Evolutionary conservation across 1,140 invertebrate species (phyloP), one percentile per base, ranked within the genome.

Genomic region (Lysiphlebus fabarum): DNA sequence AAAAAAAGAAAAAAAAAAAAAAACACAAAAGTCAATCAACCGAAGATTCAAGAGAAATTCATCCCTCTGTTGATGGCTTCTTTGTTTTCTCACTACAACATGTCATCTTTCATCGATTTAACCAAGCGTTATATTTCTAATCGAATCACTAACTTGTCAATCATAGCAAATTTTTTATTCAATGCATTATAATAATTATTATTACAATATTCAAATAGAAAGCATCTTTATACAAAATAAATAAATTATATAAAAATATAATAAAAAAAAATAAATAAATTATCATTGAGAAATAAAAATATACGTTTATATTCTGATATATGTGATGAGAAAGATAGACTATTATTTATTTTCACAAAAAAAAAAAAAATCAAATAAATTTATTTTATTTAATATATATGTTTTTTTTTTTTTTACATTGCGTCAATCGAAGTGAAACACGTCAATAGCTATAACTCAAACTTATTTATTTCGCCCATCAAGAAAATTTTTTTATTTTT

Each of bases 21-120:
- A 26, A 26, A 26, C 2, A 26, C 17, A 26, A 26, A 62, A 65
- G 58, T 59, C 60, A 57, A 65, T 62, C 63, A 53, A 47, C 60
- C 60, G 60, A 65, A 62, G 59, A 59, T 47, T 34, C 42, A 42
- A n/a, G 41, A 26, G 17, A 26, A 50, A 50, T 51, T 56, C 54
- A 49, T 53, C 47, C 58, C 36, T 56, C 54, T 37, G 47, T 45
- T 55, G 17, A 26, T 26, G 2, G 17, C 17, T 26, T 26, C 17
- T 26, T 26, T 26, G 17, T 26, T 26, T 26, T 26, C 17, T 26
- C 17, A 26, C 17, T 26, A 26, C 17, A 26, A 26, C 17, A 26
- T 26, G 17, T 26, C 17, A 26, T 26, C 17, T 26, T 26, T 26
- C 17, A 26, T 26, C 17, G 17, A 33, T 36, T 11, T 12, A 44